Evolutionary conservation across 2,888 invertebrate genomes (phyloP).

Genomic region (Brenthis hecate): DNA sequence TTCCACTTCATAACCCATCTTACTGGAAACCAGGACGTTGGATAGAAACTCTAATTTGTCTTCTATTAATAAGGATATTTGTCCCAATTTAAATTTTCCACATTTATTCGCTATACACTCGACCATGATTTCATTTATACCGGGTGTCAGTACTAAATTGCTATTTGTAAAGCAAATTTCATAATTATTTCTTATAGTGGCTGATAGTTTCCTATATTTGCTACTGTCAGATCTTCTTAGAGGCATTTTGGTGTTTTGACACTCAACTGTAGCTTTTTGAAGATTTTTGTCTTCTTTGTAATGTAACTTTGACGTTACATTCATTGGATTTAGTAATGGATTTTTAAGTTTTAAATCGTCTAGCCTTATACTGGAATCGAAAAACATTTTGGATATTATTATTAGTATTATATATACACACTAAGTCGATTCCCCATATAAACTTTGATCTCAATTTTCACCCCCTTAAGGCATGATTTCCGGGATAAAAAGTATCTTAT

Average conservation of each 20-base stretch:
- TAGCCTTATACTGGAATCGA: constrained; percentile 76
- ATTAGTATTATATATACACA: too few relatives aligned
- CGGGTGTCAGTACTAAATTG: constrained; percentile 83
- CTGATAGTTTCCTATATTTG: constrained; percentile 86
- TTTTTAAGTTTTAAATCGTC: constrained; percentile 84
- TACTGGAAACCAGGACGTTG: constrained; percentile 78
- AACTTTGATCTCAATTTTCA: too few relatives aligned
- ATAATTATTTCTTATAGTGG: constrained; percentile 85
- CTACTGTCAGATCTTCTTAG: constrained; percentile 88
- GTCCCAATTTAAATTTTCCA: constrained; percentile 88
- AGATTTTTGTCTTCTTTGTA: constrained; percentile 92
- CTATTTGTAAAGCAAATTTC: constrained; percentile 80
- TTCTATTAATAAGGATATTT: constrained; percentile 84
- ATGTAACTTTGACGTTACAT: constrained; percentile 87
- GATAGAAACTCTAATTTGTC: constrained; percentile 89
- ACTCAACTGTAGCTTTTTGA: constrained; percentile 88
- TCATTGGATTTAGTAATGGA: constrained; percentile 82
- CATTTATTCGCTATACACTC: constrained; percentile 84
- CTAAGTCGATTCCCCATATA: too few relatives aligned
- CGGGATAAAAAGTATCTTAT: too few relatives aligned
- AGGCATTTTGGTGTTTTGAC: constrained; percentile 84
- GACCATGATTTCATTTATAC: constrained; percentile 84
- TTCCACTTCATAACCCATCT: constrained; percentile 81
- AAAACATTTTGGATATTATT: background rate
- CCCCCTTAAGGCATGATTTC: too few relatives aligned